Conservation (phyloP, 2,113 vertebrate genomes). For the Nothocercus nigrocapillus region DNA sequence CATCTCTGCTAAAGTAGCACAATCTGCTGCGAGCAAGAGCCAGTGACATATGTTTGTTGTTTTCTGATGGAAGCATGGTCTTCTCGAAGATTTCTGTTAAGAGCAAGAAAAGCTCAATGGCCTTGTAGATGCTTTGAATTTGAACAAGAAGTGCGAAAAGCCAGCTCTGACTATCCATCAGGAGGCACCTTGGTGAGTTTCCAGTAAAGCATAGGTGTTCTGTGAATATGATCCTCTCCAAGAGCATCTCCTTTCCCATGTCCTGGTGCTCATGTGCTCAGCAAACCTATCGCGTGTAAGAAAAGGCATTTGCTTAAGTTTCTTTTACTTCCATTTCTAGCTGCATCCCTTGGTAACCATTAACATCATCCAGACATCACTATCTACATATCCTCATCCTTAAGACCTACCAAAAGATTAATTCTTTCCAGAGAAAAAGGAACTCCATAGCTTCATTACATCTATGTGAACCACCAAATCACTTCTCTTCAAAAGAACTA, state of each 20-base stretch:
- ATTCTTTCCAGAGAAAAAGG: constrained; percentile 8
- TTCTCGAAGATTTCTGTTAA: background rate
- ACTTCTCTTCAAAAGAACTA: background rate
- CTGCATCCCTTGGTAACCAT: background rate
- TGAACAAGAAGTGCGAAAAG: background rate
- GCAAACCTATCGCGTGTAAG: background rate
- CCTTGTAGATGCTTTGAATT: background rate
- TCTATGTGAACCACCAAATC: background rate
- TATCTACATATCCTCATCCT: constrained; percentile 9
- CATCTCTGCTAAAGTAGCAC: background rate
- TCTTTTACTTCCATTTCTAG: background rate
- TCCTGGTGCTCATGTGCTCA: background rate
- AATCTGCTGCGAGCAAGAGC: background rate
- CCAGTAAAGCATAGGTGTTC: background rate
- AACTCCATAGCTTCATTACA: constrained; percentile 2
- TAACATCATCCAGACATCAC: background rate
- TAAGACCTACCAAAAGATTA: constrained; percentile 13
- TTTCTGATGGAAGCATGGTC: background rate
- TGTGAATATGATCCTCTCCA: background rate
- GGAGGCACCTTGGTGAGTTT: fast-evolving
- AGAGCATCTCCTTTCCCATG: background rate
- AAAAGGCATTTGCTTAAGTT: fast-evolving
- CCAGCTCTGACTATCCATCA: fast-evolving
- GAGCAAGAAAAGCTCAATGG: background rate
- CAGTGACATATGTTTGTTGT: background rate